These are phyloP conservation scores for Bombus vancouverensis DNA, from an alignment of 1,140 invertebrate genomes.

Conservation along the genomic window DNA sequence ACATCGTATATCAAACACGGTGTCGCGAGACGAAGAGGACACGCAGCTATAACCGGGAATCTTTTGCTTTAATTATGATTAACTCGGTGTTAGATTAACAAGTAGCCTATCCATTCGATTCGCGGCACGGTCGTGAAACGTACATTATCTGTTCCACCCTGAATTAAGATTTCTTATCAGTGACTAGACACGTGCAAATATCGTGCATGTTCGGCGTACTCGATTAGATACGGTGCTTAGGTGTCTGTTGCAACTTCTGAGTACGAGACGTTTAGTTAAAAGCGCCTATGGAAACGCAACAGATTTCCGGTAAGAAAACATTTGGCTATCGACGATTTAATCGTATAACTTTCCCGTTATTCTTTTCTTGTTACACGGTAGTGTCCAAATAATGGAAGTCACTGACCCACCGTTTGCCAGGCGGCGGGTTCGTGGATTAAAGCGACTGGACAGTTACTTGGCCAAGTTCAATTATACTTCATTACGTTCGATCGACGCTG, in stretches of 20 bases:
- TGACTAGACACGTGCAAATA: neutral
- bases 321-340: too few relatives aligned
- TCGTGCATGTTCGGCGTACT: neutral
- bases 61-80: slow-evolving; percentile 54
- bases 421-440: slow-evolving; percentile 53
- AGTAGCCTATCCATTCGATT: slow-evolving; percentile 56
- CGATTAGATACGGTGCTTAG: neutral
- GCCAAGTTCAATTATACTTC: slow-evolving; percentile 64
- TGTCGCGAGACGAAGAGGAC: neutral
- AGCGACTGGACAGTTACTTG: slow-evolving; percentile 59
- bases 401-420: slow-evolving; percentile 36
- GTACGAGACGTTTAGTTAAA: too few relatives aligned
- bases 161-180: neutral
- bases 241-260: too few relatives aligned
- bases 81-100: slow-evolving; percentile 40
- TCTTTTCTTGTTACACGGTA: too few relatives aligned
- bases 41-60: slow-evolving; percentile 2
- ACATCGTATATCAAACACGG: slow-evolving; percentile 19
- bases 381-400: slow-evolving; percentile 33
- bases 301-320: too few relatives aligned
- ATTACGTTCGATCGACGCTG: slow-evolving; percentile 55
- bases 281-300: too few relatives aligned
- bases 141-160: neutral
- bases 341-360: too few relatives aligned
- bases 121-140: neutral